Percentiles rank a stretch among this genome's conserved stretches.
Evolutionary conservation across 2,113 vertebrate genomes (phyloP).

Genomic region (Strix uralensis): DNA sequence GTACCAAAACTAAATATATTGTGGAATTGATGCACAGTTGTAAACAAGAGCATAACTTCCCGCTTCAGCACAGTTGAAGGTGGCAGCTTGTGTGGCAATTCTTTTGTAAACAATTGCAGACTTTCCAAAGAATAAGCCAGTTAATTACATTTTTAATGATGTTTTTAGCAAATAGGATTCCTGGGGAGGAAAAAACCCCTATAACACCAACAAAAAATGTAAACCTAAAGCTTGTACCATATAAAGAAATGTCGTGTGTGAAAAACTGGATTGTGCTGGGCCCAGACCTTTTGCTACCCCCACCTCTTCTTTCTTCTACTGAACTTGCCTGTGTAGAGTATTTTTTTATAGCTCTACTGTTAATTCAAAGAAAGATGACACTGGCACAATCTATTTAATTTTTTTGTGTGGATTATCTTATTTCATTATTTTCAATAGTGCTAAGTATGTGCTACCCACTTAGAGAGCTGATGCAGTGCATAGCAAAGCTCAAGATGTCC

Average conservation of each 20-base stretch:
- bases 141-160: slow-evolving; percentile 50
- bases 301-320: background rate
- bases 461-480: background rate
- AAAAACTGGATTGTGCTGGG: background rate
- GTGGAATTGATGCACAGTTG: slow-evolving; percentile 57
- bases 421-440: slow-evolving; percentile 36
- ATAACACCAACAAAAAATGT: background rate
- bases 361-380: background rate
- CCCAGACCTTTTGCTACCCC: background rate
- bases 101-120: slow-evolving; percentile 43
- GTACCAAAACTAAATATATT: slow-evolving; percentile 63
- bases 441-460: slow-evolving; percentile 8
- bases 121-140: slow-evolving; percentile 35
- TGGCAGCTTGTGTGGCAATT: slow-evolving; percentile 52
- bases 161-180: slow-evolving; percentile 22
- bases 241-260: background rate
- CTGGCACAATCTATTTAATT: background rate
- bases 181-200: fast-evolving
- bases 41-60: slow-evolving; percentile 58
- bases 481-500: slow-evolving; percentile 1
- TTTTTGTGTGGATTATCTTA: slow-evolving; percentile 52
- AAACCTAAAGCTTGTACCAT: background rate
- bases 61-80: background rate
- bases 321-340: background rate
- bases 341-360: background rate